These are phyloP conservation scores for Brachionus paranguensis DNA, from an alignment of 1,140 invertebrate species.

Conservation along the genomic window DNA sequence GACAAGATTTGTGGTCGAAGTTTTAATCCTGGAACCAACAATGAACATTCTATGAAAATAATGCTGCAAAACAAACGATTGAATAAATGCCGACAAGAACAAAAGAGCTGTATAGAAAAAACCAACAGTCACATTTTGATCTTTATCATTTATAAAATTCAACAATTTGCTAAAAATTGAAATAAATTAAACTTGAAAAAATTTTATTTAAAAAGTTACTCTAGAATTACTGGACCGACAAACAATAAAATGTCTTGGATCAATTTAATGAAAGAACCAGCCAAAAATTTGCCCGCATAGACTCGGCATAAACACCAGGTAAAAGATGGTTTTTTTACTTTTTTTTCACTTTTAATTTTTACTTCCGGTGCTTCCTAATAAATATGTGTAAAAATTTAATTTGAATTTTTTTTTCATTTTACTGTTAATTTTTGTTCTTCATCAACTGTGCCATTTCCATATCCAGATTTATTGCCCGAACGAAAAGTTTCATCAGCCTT, in stretches of 20 bases:
- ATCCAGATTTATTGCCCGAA: not conserved
- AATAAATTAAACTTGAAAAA: not conserved
- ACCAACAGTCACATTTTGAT: constrained; percentile 64
- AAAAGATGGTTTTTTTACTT: constrained; percentile 23
- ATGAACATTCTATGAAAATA: constrained; percentile 57
- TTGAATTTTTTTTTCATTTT: not conserved
- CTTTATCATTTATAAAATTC: constrained; percentile 17
- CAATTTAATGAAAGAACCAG: constrained; percentile 38
- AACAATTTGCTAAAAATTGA: not conserved
- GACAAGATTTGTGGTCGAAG: constrained; percentile 81
- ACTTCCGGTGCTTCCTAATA: not conserved
- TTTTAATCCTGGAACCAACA: constrained; percentile 81
- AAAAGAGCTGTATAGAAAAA: constrained; percentile 71
- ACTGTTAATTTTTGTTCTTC: constrained; percentile 35
- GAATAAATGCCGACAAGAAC: constrained; percentile 71
- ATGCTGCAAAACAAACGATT: constrained; percentile 71
- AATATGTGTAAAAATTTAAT: not conserved
- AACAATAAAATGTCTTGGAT: constrained; percentile 38
- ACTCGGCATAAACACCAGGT: not conserved
- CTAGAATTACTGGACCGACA: constrained; percentile 8
- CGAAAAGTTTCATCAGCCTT: not conserved
- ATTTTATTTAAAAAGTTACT: not conserved
- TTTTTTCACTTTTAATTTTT: not conserved
- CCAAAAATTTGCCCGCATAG: constrained; percentile 30
- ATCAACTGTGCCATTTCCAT: not conserved